A percentile compares a stretch with the other conserved stretches of the same genome.
These are phyloP conservation scores for Nymphicus hollandicus DNA, from an alignment of 2,113 vertebrate genomes.

Conservation along the genomic window DNA sequence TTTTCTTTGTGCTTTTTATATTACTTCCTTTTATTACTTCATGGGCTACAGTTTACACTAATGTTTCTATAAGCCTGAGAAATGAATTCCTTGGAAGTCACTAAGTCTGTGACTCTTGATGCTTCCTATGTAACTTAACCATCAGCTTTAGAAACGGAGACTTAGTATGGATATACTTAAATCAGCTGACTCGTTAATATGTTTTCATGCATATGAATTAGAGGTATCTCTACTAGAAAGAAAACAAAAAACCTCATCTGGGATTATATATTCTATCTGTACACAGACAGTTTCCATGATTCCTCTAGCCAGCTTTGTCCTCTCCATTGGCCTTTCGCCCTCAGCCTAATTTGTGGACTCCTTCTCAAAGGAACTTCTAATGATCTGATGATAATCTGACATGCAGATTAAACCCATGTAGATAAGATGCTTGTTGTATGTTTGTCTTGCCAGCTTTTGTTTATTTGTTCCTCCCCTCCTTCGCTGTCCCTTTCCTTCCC, in stretches of 20 bases:
- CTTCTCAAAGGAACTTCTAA: neutral
- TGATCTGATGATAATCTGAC: neutral
- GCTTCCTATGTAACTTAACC: neutral
- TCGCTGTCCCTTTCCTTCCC: neutral
- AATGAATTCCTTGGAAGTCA: neutral
- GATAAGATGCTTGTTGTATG: neutral
- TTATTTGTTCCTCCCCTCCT: neutral
- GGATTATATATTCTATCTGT: neutral
- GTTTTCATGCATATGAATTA: neutral
- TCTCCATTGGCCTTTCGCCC: neutral
- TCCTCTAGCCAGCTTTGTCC: neutral
- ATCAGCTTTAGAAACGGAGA: neutral
- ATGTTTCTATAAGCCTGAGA: neutral
- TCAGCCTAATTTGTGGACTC: neutral
- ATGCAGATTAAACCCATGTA: neutral
- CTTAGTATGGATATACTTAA: neutral
- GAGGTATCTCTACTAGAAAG: neutral
- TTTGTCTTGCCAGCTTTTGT: neutral
- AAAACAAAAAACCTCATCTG: neutral
- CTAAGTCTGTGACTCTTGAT: neutral
- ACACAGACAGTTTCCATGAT: rapidly evolving
- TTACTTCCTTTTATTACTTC: neutral
- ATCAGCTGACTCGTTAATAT: neutral
- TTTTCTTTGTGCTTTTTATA: neutral
- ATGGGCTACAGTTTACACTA: neutral